Evolutionary conservation across 2,797 vertebrate species (phyloP).

Genomic region (Todus mexicanus): DNA sequence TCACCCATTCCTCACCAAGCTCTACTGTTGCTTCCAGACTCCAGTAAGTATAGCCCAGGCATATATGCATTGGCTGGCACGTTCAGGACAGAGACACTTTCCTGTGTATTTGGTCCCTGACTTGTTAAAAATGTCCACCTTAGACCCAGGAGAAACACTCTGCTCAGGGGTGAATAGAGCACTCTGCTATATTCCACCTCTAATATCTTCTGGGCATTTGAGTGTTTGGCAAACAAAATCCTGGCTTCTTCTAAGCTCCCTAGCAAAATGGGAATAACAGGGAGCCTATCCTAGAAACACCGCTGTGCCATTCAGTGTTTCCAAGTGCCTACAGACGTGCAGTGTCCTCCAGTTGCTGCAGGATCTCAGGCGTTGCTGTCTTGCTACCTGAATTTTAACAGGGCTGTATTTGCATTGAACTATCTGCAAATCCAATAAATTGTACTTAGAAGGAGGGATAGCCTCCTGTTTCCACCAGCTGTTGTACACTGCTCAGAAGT

Average conservation of each 20-base stretch:
- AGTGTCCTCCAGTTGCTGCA: not conserved
- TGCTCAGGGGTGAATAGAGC: not conserved
- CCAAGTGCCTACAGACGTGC: not conserved
- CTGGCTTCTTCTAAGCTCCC: not conserved
- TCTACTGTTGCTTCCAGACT: constrained; percentile 97
- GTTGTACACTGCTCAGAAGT: not conserved
- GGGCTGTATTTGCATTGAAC: not conserved
- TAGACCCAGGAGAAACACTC: not conserved
- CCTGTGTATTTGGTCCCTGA: not conserved
- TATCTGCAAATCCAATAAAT: not conserved
- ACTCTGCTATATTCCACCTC: not conserved
- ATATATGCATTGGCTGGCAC: not conserved
- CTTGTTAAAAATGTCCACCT: not conserved
- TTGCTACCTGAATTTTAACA: not conserved
- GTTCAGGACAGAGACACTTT: not conserved
- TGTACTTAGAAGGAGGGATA: not conserved
- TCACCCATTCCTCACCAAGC: constrained; percentile 96
- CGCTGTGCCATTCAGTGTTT: not conserved
- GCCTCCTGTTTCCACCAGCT: not conserved
- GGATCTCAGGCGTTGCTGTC: not conserved
- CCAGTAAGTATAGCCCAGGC: constrained; percentile 76
- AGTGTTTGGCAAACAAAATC: not conserved
- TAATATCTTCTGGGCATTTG: not conserved
- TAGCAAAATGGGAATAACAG: not conserved
- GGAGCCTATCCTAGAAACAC: not conserved